A percentile compares a stretch with the other conserved stretches of the same genome.
Conservation (phyloP, 2,113 vertebrate species). For the Tyto alba region DNA sequence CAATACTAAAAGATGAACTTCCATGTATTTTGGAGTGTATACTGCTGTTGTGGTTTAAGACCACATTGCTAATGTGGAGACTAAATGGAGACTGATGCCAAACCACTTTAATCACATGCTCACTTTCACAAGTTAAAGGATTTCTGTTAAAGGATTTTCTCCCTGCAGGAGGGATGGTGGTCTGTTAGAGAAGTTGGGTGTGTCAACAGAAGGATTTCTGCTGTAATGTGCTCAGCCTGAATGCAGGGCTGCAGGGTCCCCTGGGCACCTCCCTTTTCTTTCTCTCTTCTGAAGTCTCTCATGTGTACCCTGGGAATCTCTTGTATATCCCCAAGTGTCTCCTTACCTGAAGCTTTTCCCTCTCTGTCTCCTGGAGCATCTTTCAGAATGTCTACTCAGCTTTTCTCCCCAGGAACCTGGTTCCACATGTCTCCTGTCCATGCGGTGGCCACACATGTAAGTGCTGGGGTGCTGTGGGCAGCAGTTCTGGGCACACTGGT, state of each 20-base stretch:
- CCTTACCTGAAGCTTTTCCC: background rate
- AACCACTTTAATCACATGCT: background rate
- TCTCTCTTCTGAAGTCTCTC: background rate
- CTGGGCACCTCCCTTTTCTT: background rate
- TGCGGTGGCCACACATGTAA: fast-evolving
- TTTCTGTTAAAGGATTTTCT: no score
- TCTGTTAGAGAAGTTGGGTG: background rate
- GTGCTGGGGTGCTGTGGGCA: background rate
- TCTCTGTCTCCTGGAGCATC: background rate
- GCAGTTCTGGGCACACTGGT: background rate
- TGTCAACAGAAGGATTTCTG: background rate
- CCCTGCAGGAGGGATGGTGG: background rate
- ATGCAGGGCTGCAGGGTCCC: background rate
- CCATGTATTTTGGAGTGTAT: background rate
- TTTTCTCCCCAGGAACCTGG: background rate
- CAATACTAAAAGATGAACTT: background rate
- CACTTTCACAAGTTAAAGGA: background rate
- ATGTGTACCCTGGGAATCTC: background rate
- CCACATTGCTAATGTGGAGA: no score
- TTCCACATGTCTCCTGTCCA: fast-evolving
- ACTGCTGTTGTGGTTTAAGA: background rate
- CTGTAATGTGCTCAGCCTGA: background rate
- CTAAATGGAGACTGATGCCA: background rate
- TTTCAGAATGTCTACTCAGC: background rate
- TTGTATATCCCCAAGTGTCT: background rate